Evolutionary conservation across 1,140 invertebrate genomes (phyloP).

Genomic region (Zaprionus ornatus): DNA sequence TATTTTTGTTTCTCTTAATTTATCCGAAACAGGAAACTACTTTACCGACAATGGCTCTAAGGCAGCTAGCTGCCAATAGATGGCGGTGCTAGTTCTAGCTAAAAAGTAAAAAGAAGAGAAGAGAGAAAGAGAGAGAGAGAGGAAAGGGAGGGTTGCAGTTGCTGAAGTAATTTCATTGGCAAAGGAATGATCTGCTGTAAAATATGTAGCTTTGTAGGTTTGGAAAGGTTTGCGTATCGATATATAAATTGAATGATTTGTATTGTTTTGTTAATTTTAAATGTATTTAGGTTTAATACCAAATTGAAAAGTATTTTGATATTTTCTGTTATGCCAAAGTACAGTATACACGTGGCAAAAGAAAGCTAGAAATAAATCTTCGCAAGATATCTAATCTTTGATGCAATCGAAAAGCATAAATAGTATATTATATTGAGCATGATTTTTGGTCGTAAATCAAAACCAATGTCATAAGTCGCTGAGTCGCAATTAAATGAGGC

Average conservation of each 20-base stretch:
- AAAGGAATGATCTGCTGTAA: not conserved
- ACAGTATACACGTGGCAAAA: not conserved
- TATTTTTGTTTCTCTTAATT: conserved; percentile 62
- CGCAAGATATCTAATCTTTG: not conserved
- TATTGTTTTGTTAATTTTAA: too few species aligned
- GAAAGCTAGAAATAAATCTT: not conserved
- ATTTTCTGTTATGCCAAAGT: too few species aligned
- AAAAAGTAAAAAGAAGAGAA: conserved; percentile 6
- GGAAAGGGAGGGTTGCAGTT: conserved; percentile 1
- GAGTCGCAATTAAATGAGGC: conserved; percentile 48
- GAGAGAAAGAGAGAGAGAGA: not conserved
- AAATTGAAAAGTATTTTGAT: too few species aligned
- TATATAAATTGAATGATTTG: too few species aligned
- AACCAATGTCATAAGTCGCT: conserved; percentile 44
- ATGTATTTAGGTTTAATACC: too few species aligned
- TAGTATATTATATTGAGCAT: not conserved
- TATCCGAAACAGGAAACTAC: conserved; percentile 63
- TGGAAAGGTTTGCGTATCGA: too few species aligned
- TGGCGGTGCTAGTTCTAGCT: conserved; percentile 47
- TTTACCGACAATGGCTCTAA: conserved; percentile 48
- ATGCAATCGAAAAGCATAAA: not conserved
- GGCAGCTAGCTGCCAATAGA: conserved; percentile 52
- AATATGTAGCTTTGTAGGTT: too few species aligned
- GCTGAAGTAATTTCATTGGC: not conserved
- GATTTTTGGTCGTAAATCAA: not conserved